A percentile compares a stretch with the other conserved stretches of the same genome.
Conservation (phyloP, 2,888 invertebrate species). For the Orthosia gracilis region DNA sequence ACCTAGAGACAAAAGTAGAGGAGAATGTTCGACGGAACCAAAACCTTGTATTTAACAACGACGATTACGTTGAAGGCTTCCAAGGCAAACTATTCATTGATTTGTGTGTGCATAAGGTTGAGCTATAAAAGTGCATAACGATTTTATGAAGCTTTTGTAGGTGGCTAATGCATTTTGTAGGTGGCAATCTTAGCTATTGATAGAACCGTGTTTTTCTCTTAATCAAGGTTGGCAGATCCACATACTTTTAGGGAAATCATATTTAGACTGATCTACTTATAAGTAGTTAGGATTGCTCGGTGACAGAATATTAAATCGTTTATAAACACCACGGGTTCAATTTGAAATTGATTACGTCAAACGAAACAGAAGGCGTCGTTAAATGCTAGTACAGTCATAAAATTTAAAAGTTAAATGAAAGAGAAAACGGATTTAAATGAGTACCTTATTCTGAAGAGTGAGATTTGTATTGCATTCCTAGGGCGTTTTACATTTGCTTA, state of each 20-base stretch:
- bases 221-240: not conserved
- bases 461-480: slow-evolving; percentile 29
- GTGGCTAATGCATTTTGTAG: slow-evolving; percentile 1
- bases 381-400: slow-evolving; percentile 30
- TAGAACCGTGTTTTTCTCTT: not conserved
- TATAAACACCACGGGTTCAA: slow-evolving; percentile 36
- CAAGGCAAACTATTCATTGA: slow-evolving; percentile 51
- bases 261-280: not conserved
- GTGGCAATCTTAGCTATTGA: not conserved
- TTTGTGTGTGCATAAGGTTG: slow-evolving; percentile 32
- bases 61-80: slow-evolving; percentile 56
- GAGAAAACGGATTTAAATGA: slow-evolving; percentile 60
- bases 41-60: slow-evolving; percentile 64
- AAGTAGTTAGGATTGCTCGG: slow-evolving; percentile 1
- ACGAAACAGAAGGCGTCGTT: slow-evolving; percentile 28
- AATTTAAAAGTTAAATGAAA: slow-evolving; percentile 62
- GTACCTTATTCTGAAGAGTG: slow-evolving; percentile 25
- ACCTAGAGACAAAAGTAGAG: slow-evolving; percentile 56
- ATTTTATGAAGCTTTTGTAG: slow-evolving; percentile 12
- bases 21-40: slow-evolving; percentile 58
- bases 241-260: not conserved
- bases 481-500: slow-evolving; percentile 18
- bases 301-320: slow-evolving; percentile 19
- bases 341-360: slow-evolving; percentile 36
- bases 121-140: slow-evolving; percentile 31